phyloP scores from a whole-genome alignment of 64 coral and sea anemone species.

The Platygyra sinensis region DNA sequence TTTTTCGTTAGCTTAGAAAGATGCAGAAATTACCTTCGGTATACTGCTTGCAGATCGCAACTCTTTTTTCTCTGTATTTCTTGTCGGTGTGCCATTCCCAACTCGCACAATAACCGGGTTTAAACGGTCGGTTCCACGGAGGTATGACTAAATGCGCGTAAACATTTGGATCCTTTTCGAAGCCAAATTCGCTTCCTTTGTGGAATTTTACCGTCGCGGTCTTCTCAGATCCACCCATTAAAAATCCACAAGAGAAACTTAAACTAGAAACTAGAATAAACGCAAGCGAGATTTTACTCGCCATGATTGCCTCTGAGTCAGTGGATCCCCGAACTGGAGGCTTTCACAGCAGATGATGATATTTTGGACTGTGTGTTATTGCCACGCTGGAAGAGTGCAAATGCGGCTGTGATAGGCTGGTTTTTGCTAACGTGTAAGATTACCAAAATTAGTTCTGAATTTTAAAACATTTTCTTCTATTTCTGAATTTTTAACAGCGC shows the following conservation, averaged over 20 bases:
- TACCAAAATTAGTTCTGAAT: slow-evolving; percentile 27
- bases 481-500: slow-evolving; percentile 37
- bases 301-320: slow-evolving; percentile 7
- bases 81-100: slow-evolving; percentile 99
- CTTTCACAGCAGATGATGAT: neutral
- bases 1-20: neutral
- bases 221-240: slow-evolving; percentile 11
- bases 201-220: neutral
- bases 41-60: slow-evolving; percentile 90
- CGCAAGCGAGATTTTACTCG: neutral
- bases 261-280: slow-evolving; percentile 14
- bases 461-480: slow-evolving; percentile 22
- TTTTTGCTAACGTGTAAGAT: slow-evolving; percentile 38
- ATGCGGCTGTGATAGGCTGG: slow-evolving; percentile 25
- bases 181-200: slow-evolving; percentile 53
- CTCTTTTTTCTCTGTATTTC: slow-evolving; percentile 87
- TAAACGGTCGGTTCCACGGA: slow-evolving; percentile 93
- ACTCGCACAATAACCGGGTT: slow-evolving; percentile 92
- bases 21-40: slow-evolving; percentile 68
- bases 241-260: slow-evolving; percentile 15
- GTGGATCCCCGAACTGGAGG: neutral
- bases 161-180: slow-evolving; percentile 72
- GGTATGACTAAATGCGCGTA: slow-evolving; percentile 96
- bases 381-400: slow-evolving; percentile 37
- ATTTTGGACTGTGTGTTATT: neutral